Evolutionary conservation across 1,140 invertebrate genomes (phyloP), one percentile per base, ranked within the genome.

Genomic region (Laupala kohalensis): DNA sequence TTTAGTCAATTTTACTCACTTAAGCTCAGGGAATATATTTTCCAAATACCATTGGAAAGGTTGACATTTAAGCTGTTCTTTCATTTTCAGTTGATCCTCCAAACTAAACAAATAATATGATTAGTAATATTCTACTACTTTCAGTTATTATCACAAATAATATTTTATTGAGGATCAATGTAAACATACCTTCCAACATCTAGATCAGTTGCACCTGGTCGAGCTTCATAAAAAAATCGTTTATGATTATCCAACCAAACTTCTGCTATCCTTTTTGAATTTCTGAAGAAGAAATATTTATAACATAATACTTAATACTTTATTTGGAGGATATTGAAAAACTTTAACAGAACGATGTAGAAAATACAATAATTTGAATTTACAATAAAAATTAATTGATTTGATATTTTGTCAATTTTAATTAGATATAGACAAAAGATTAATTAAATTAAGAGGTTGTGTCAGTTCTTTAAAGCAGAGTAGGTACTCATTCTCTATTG

Each of bases 31-130:
- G 80, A 96, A 97, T 6, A 99, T 85, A 78, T 92, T 92, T 69
- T 96, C 88, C 73, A 99, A 82, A 78, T 97, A 99, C 97, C 97
- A 99, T 30, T 90, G 84, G 79, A 99, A 99, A 69, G 88, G 86
- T 74, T 93, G 89, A 80, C 97, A 98, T 3, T 91, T 82, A 1
- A 96, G 80, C 27, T 82, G 80, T 72, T 90, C 82, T 4, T 93
- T 82, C 13, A 97, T 79, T 65, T 84, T 80, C 4, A 90, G 70
- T 72, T 96, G 84, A 0, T 90, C 87, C 15, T 71, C 69, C 65
- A 74, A 65, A 70, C 73, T 73, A 37, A 23, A 72, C 29, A 64
- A 19, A n/a, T n/a, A n/a, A n/a, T n/a, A n/a, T n/a, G n/a, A n/a
- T n/a, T n/a, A n/a, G n/a, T n/a, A n/a, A n/a, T n/a, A n/a, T n/a